These are phyloP conservation scores for Episyrphus balteatus DNA, from an alignment of 1,140 invertebrate species.

Conservation along the genomic window DNA sequence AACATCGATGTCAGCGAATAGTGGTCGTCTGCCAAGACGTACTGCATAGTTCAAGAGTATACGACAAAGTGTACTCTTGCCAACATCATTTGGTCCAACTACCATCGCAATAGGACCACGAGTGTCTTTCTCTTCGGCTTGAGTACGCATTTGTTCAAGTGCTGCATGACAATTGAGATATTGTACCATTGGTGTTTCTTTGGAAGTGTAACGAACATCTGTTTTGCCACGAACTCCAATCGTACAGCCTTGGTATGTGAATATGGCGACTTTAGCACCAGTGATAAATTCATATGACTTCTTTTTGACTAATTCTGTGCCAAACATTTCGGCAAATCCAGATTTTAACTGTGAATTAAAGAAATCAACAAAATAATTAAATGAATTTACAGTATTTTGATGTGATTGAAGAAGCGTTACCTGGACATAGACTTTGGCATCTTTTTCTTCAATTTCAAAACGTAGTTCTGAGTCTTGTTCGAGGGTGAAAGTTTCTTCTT, in stretches of 20 bases:
- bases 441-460: conserved; percentile 85
- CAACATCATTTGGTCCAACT: conserved; percentile 90
- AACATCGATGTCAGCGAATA: conserved; percentile 94
- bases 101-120: conserved; percentile 79
- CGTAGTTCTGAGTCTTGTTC: conserved; percentile 79
- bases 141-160: conserved; percentile 76
- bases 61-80: conserved; percentile 85
- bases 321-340: conserved; percentile 92
- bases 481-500: conserved; percentile 61
- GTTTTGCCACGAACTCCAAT: conserved; percentile 74
- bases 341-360: conserved; percentile 54
- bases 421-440: conserved; percentile 72
- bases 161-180: conserved; percentile 90
- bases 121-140: conserved; percentile 60
- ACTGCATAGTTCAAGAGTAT: conserved; percentile 92
- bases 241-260: conserved; percentile 90
- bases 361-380: not conserved
- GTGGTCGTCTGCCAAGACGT: conserved; percentile 68
- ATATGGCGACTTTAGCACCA: conserved; percentile 91
- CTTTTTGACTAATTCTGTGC: conserved; percentile 88
- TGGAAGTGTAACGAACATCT: conserved; percentile 87
- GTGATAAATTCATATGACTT: conserved; percentile 83
- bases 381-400: not conserved
- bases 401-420: conserved; percentile 47
- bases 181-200: conserved; percentile 84